Base-by-base conservation (phyloP, 2,888 invertebrate species). In the Pseudolycoriella hygida region DNA sequence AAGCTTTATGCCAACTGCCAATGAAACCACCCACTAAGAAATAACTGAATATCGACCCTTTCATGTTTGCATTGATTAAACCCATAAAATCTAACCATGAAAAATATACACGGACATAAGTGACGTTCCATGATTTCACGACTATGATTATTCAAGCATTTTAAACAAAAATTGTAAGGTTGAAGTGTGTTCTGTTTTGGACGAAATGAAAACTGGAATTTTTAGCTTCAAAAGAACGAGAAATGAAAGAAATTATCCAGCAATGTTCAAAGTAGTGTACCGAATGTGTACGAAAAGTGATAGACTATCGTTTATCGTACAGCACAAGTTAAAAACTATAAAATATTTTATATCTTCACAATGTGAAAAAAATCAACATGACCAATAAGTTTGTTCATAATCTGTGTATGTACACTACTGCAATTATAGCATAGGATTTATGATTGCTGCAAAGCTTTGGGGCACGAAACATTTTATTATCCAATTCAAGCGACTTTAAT, bases 391-490 rank as follows among this genome's bases (percentile, higher is more conserved):
- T 25, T 8, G 25, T 25, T 25, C 25, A 25, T 25, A 25, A 25
- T 25, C 34, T 34, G 6, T 34, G 12, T 34, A 34, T 14, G 12
- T 34, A 34, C 34, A 34, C 25, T 25, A 25, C 25, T 25, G 25
- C 25, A 34, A 34, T 34, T 34, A 34, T 34, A 34, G 12, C 34
- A 34, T 12, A 14, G 34, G 15, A 34, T 34, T 34, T 34, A 34
- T 34, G 34, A 34, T 34, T 34, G 12, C n/a, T 34, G 34, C 34
- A 34, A 34, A 34, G 34, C 34, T 34, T 34, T 34, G 34, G 34
- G 34, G 34, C 34, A 34, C 34, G 34, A 34, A 34, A 34, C 25
- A 25, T 25, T 25, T 25, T 25, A 25, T 25, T 25, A 25, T 25
- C 25, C 25, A 25, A 25, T 25, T 25, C 25, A 25, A 25, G 25